Evolutionary conservation across 2,797 vertebrate genomes (phyloP), one percentile per base, ranked within the genome.

Genomic region (Melanotaenia boesemani): DNA sequence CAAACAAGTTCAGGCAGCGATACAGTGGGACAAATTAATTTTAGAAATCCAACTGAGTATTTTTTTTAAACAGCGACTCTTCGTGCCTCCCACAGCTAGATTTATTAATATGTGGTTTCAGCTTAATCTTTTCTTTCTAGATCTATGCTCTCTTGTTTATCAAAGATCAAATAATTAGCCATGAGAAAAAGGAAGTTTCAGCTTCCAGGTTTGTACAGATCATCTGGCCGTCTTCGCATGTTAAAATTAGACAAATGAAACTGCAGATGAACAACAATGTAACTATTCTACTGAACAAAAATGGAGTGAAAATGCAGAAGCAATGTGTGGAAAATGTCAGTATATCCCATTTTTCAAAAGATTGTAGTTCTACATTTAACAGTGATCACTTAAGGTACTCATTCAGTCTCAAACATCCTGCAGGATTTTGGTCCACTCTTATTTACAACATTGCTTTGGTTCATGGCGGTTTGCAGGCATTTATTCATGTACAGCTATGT

Each of bases 1-100:
- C 67, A 58, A 78, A 81, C 74, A 65, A 71, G 77, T 85, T 77
- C 68, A 71, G 54, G 54, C n/a, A 41, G 75, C 77, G 76, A 77
- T 73, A 65, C 69, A 70, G 52, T 13, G 2, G 46, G 57, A 82
- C 77, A 70, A 81, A 83, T 77, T 61, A 69, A 72, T 74, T 80
- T 72, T 70, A 77, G 72, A 78, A 62, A 41, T 70, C 46, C 73
- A 52, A 59, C 70, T 78, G 37, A 13, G 69, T 74, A 13, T 37
- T 41, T 63, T 78, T 77, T 79, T 50, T 68, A 77, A 74, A 68
- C 54, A 73, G 26, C 57, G 15, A 28, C 56, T 64, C 39, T 46
- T 56, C 24, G 48, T 66, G 56, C 67, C 75, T 81, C 61, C 76
- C 57, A 58, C 55, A 10, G 36, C 67, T 39, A 7, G 32, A 37